Evolutionary conservation across 2,113 vertebrate genomes (phyloP).

Genomic region (Pedionomus torquatus): DNA sequence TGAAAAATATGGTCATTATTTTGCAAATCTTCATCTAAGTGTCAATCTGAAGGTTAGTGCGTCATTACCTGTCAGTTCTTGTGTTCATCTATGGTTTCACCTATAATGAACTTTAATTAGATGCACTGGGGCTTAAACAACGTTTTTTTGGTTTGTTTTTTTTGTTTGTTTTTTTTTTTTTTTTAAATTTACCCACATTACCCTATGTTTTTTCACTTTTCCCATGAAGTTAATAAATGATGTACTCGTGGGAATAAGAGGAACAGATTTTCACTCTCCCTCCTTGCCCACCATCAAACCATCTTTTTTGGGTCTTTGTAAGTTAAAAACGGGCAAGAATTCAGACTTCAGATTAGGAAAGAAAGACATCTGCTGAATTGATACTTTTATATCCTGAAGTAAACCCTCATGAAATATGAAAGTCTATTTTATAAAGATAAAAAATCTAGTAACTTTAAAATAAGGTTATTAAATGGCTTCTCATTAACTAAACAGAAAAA

Average conservation of each 20-base stretch:
- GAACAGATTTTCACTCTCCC: background rate
- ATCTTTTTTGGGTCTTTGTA: background rate
- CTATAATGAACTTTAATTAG: conserved; percentile 12
- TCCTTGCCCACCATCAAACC: background rate
- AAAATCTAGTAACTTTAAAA: background rate
- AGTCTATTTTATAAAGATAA: background rate
- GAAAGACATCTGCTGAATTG: background rate
- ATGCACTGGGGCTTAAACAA: background rate
- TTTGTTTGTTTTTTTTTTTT: too few relatives aligned
- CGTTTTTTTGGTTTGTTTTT: too few relatives aligned
- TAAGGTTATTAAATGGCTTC: background rate
- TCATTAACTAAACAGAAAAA: background rate
- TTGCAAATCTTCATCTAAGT: background rate
- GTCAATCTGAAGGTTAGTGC: background rate
- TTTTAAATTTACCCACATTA: background rate
- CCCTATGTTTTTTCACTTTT: background rate
- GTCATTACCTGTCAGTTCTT: background rate
- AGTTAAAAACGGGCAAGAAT: background rate
- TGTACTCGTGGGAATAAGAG: background rate
- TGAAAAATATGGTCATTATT: conserved; percentile 4
- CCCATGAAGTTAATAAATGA: background rate
- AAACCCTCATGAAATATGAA: background rate
- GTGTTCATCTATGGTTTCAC: background rate
- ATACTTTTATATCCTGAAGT: background rate
- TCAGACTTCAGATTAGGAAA: background rate